Percentiles rank a stretch among this genome's conserved stretches.
Conservation (phyloP, 1,140 invertebrate genomes). For the Chironomus striatipennis region DNA sequence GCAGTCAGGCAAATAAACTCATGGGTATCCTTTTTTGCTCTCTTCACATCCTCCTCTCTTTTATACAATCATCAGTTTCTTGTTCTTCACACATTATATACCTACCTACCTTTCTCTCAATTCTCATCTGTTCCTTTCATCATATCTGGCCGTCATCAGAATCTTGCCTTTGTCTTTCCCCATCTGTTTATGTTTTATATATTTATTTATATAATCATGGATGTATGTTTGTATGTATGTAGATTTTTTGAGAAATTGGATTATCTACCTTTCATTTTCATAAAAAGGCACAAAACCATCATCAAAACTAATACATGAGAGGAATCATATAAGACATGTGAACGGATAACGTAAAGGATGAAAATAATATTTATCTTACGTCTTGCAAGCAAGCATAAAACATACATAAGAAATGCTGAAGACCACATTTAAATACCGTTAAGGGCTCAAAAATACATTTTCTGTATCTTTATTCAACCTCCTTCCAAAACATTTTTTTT, state of each 20-base stretch:
- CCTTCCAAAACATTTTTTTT: no score
- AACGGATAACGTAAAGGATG: no score
- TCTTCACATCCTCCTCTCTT: neutral
- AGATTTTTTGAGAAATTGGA: conserved; percentile 9
- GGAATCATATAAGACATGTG: no score
- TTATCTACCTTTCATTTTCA: conserved; percentile 9
- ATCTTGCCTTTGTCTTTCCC: neutral
- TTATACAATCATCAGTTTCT: neutral
- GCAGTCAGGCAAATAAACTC: no score
- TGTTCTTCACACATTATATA: neutral
- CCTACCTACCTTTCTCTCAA: neutral
- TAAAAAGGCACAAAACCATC: neutral
- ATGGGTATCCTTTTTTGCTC: neutral
- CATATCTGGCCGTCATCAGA: neutral
- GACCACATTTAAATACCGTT: no score
- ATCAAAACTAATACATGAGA: neutral
- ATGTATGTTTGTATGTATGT: no score
- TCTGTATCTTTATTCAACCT: no score
- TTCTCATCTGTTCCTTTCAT: neutral
- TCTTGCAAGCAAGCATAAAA: no score
- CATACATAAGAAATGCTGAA: no score
- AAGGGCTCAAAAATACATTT: no score
- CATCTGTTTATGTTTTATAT: conserved; percentile 1
- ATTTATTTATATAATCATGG: no score
- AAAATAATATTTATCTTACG: no score